Conservation (phyloP, 2,113 vertebrate species). For the Marmota monax region DNA sequence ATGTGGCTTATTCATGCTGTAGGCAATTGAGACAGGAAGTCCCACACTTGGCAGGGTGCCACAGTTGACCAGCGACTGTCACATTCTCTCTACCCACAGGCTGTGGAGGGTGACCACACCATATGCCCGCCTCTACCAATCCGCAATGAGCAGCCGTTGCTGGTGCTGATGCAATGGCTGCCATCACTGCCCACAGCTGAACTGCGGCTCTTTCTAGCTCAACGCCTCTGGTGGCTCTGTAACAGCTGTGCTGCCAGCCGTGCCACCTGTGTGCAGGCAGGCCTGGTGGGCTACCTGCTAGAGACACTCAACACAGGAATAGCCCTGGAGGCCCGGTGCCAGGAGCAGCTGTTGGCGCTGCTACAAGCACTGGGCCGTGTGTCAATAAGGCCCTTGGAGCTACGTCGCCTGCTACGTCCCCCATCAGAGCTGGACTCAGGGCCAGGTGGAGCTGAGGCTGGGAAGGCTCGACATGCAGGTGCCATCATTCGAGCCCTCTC, state of each 20-base stretch:
- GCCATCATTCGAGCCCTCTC: constrained; percentile 91
- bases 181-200: constrained; percentile 90
- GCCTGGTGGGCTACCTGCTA: constrained; percentile 93
- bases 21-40: not conserved
- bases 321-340: constrained; percentile 89
- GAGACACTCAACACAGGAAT: constrained; percentile 87
- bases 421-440: constrained; percentile 84
- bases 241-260: constrained; percentile 93
- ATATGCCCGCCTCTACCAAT: constrained; percentile 88
- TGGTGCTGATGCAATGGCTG: constrained; percentile 95
- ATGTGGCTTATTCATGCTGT: not conserved
- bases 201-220: constrained; percentile 93
- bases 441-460: constrained; percentile 82
- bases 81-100: constrained; percentile 85
- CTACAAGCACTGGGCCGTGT: constrained; percentile 92
- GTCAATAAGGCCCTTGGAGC: constrained; percentile 93
- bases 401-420: constrained; percentile 91
- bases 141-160: constrained; percentile 94
- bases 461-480: constrained; percentile 50
- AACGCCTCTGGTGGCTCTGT: constrained; percentile 92
- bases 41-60: not conserved
- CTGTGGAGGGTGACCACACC: constrained; percentile 93
- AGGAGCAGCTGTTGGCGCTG: constrained; percentile 92
- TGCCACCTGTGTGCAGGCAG: constrained; percentile 94
- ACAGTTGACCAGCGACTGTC: accelerated